Evolutionary conservation across 2,797 vertebrate genomes (phyloP), one percentile per base, ranked within the genome.

Genomic region (Percopsis omiscomaycus): DNA sequence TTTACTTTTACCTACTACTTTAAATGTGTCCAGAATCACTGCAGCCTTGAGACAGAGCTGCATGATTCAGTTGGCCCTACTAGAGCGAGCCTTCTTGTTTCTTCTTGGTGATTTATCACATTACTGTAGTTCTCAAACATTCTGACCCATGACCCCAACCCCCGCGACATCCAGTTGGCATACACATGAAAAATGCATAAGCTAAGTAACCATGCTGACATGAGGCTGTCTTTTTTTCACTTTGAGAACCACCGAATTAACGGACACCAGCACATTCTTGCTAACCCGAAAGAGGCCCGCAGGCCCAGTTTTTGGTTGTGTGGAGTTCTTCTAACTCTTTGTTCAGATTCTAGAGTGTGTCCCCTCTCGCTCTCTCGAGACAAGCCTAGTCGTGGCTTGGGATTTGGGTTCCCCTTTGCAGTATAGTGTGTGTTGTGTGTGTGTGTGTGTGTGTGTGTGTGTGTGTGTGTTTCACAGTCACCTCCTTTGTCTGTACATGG

Each of bases 371-470:
- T 1, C 59, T 44, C 13, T 52, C 57, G 59, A 22, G 3, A 0
- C 13, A 66, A 53, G 59, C 70, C 44, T 44, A 61, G 15, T 46
- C 37, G 22, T 22, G 22, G 22, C 22, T 22, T 22, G 22, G 22
- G 22, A 22, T 22, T 22, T 22, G 22, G 22, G 22, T 22, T 22
- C 22, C 22, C 22, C 32, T 37, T 37, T 8, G 32, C 1, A 37
- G 32, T 8, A 37, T 8, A 11, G 46, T 47, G 46, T 47, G 22
- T 53, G 8, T 3, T 15, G 29, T 63, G 27, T 74, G 37, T 66
- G 27, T 22, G 49, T 8, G 8, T 8, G 46, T n/a, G 49, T 53
- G 27, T 27, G 15, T 16, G 16, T 22, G 64, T 42, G 58, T 48
- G 12, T 29, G 28, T 30, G 14, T 50, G 1, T 2, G 66, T 64